Conservation (phyloP, 2,113 vertebrate genomes). For the Pseudolaguvia tuberculata region DNA sequence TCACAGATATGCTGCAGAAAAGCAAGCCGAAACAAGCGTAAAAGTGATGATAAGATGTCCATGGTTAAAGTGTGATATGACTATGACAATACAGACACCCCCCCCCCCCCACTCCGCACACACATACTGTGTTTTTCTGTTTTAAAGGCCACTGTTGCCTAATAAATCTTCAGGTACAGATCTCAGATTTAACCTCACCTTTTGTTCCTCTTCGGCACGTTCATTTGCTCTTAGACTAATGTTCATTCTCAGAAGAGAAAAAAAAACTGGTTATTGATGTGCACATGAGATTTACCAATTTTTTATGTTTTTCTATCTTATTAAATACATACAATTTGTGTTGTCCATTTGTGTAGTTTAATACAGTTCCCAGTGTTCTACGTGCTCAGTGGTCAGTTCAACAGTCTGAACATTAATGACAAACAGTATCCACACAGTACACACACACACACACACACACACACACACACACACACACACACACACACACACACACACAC, state of each 20-base stretch:
- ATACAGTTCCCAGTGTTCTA: neutral
- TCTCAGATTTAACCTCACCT: conserved; percentile 8
- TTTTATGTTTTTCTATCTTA: conserved; percentile 1
- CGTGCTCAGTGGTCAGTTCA: conserved; percentile 28
- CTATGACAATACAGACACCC: too few species aligned
- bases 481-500: neutral
- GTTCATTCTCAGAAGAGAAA: neutral
- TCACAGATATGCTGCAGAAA: neutral
- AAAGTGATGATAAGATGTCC: neutral
- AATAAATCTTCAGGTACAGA: conserved; percentile 19
- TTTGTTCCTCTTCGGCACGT: neutral
- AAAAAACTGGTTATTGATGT: neutral
- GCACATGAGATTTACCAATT: neutral
- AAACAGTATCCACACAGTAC: conserved; percentile 8
- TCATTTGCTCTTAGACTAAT: neutral
- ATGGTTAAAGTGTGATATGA: neutral
- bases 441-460: conserved; percentile 2
- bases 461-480: conserved; percentile 5
- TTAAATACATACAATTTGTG: neutral
- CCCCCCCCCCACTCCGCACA: too few species aligned
- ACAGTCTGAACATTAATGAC: conserved; percentile 21
- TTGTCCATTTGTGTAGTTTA: neutral
- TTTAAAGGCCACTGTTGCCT: conserved; percentile 20
- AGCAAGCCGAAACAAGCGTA: neutral
- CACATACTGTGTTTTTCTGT: neutral